A percentile compares a stretch with the other conserved stretches of the same genome.
These are phyloP conservation scores for Elysia chlorotica DNA, from an alignment of 1,140 invertebrate genomes.

Conservation along the genomic window DNA sequence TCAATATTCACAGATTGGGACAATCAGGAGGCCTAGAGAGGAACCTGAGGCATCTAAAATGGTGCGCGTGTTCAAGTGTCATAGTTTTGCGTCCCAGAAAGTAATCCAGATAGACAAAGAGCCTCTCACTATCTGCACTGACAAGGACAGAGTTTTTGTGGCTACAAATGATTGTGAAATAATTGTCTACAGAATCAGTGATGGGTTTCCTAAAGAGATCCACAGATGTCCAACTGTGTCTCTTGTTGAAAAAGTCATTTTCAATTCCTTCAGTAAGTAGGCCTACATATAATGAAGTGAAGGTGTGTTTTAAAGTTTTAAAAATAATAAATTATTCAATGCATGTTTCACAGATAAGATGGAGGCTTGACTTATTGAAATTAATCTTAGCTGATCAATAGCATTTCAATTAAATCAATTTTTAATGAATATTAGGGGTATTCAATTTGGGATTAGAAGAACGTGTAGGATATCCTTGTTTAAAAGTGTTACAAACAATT, in stretches of 20 bases:
- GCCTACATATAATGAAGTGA: too few species aligned
- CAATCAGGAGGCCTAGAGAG: too few species aligned
- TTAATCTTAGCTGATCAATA: too few species aligned
- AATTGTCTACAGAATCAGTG: conserved; percentile 21
- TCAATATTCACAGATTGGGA: too few species aligned
- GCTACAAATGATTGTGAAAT: conserved; percentile 30
- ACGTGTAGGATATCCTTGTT: background rate
- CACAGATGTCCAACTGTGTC: conserved; percentile 28
- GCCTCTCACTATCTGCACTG: conserved; percentile 29
- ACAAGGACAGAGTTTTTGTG: conserved; percentile 26
- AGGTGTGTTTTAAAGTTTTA: too few species aligned
- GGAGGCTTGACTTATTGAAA: too few species aligned
- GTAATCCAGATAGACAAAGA: conserved; percentile 30
- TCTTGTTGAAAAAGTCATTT: conserved; percentile 26
- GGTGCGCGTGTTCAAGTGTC: conserved; percentile 35
- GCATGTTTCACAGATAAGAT: too few species aligned
- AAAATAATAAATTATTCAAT: too few species aligned
- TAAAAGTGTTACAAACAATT: too few species aligned
- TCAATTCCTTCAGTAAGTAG: conserved; percentile 30
- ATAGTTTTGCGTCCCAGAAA: conserved; percentile 29
- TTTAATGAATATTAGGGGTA: background rate
- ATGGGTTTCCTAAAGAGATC: conserved; percentile 7
- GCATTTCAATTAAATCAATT: too few species aligned
- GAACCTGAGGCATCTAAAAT: conserved; percentile 15
- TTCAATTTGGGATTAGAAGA: background rate